phyloP scores from a whole-genome alignment of 2,113 vertebrate genomes.

The Aldabrachelys gigantea region DNA sequence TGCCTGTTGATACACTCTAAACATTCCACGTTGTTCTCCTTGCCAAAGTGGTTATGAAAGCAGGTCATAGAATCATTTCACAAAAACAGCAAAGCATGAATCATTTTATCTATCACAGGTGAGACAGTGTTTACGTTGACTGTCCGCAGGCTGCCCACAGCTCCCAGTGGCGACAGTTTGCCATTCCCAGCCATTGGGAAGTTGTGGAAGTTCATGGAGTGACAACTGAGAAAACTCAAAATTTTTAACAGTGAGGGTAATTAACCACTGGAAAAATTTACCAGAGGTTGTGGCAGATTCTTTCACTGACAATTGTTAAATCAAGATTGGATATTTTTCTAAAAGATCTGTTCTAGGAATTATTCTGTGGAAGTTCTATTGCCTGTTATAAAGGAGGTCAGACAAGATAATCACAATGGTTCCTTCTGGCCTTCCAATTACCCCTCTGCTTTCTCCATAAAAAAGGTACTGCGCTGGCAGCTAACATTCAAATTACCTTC shows the following conservation, averaged over 20 bases:
- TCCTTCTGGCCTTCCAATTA: not conserved
- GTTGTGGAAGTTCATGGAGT: not conserved
- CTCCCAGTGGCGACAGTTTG: too few species aligned
- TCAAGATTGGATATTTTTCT: not conserved
- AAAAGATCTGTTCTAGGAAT: not conserved
- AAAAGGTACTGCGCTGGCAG: not conserved
- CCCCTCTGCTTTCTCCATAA: not conserved
- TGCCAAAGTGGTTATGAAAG: too few species aligned
- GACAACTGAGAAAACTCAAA: not conserved
- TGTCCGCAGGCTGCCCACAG: too few species aligned
- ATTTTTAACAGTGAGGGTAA: not conserved
- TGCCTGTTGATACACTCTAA: too few species aligned
- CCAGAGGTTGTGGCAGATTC: not conserved
- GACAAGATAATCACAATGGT: not conserved
- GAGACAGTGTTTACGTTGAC: too few species aligned
- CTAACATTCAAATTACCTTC: not conserved
- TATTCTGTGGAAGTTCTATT: not conserved
- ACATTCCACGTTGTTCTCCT: too few species aligned
- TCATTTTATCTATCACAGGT: too few species aligned
- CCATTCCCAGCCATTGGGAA: too few species aligned
- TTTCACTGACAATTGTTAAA: not conserved
- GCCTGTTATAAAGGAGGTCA: not conserved
- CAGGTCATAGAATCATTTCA: too few species aligned
- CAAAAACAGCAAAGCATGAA: too few species aligned
- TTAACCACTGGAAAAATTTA: not conserved